Conservation (phyloP, 2,797 vertebrate species). For the Gymnothorax javanicus region DNA sequence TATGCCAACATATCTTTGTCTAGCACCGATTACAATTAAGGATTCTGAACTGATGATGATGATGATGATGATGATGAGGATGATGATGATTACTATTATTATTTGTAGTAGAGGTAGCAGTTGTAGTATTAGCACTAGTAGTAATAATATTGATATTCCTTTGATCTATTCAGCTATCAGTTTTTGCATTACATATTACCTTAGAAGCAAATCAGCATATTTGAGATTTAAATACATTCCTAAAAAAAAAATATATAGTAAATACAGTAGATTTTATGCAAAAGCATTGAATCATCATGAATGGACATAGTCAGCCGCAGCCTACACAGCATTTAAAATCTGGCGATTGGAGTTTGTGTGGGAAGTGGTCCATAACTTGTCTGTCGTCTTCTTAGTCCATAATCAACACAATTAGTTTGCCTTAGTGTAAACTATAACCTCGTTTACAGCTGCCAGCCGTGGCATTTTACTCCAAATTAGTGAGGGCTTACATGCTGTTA, state of each 20-base stretch:
- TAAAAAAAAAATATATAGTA: neutral
- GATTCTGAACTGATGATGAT: neutral
- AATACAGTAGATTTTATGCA: neutral
- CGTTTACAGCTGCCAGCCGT: constrained; percentile 71
- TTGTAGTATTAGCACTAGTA: neutral
- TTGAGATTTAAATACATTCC: neutral
- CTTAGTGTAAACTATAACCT: constrained; percentile 67
- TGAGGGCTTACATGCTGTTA: constrained; percentile 79
- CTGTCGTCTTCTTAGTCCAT: constrained; percentile 30
- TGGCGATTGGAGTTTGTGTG: constrained; percentile 17
- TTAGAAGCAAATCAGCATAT: neutral
- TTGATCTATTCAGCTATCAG: neutral
- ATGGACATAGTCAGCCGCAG: neutral
- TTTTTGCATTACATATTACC: neutral
- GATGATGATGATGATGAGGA: too few relatives aligned
- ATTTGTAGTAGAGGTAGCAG: too few relatives aligned
- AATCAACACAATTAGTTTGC: constrained; percentile 57
- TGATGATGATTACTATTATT: too few relatives aligned
- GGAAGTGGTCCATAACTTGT: constrained; percentile 43
- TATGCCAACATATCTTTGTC: neutral
- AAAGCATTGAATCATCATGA: neutral
- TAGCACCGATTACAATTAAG: constrained; percentile 12
- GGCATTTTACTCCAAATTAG: constrained; percentile 76
- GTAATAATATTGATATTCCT: neutral
- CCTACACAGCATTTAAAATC: neutral